Evolutionary conservation across 37 sponge, comb jelly and placozoan species (phyloP).

Genomic region (Halichondria panicea): DNA sequence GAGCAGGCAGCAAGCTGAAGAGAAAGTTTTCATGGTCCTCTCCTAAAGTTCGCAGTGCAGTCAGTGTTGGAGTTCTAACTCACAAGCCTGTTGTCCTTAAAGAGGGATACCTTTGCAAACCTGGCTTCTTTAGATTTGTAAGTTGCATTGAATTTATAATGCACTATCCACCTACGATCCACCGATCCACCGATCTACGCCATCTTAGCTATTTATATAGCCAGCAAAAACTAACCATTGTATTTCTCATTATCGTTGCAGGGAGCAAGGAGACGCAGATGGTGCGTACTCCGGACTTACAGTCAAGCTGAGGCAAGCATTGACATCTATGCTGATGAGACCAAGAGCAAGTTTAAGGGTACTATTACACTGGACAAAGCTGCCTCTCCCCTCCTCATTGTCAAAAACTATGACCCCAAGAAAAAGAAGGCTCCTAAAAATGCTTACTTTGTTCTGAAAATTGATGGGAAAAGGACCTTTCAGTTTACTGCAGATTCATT

Average conservation of each 20-base stretch:
- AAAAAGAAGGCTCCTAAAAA: slow-evolving; percentile 15
- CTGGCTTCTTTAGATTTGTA: slow-evolving; percentile 66
- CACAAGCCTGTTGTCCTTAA: slow-evolving; percentile 50
- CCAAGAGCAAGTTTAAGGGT: slow-evolving; percentile 60
- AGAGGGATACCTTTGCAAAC: slow-evolving; percentile 66
- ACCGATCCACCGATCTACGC: neutral
- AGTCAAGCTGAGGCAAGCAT: slow-evolving; percentile 48
- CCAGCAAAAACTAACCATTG: neutral
- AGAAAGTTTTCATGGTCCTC: slow-evolving; percentile 43
- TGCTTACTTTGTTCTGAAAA: slow-evolving; percentile 39
- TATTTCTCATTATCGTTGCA: slow-evolving; percentile 5
- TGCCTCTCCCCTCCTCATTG: slow-evolving; percentile 33
- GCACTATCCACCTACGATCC: neutral
- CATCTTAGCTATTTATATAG: no score
- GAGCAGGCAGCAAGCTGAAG: slow-evolving; percentile 5
- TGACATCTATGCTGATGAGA: slow-evolving; percentile 67
- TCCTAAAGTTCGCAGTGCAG: slow-evolving; percentile 35
- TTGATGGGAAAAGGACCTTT: slow-evolving; percentile 54
- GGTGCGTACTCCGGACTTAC: slow-evolving; percentile 62
- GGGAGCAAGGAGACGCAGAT: slow-evolving; percentile 57
- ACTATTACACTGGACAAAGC: slow-evolving; percentile 57
- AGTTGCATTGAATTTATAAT: neutral
- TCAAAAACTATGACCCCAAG: slow-evolving; percentile 46
- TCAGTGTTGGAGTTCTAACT: slow-evolving; percentile 24
- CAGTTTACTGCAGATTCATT: slow-evolving; percentile 60